These are phyloP conservation scores for Turritopsis rubra DNA, from an alignment of 30 jellyfish, hydroid and myxozoan genomes.

Conservation along the genomic window DNA sequence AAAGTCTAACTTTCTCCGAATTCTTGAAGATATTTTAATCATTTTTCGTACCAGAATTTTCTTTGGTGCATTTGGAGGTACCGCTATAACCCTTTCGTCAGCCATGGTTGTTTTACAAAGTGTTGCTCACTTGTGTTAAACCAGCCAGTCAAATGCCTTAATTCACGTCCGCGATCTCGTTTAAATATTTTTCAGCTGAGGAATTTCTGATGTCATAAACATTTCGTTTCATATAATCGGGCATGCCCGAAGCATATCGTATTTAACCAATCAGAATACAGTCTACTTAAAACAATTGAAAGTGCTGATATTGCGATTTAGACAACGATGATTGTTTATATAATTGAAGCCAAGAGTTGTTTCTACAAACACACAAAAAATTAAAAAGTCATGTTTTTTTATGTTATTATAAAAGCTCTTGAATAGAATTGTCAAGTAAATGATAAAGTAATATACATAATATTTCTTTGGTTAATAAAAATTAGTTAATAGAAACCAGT, in stretches of 20 bases:
- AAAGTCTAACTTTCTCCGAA: slow-evolving; percentile 20
- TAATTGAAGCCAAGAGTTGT: not conserved
- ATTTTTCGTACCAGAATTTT: slow-evolving; percentile 9
- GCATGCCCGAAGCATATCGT: not conserved
- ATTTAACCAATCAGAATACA: not conserved
- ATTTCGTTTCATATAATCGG: not conserved
- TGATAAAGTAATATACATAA: too few relatives aligned
- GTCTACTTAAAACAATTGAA: not conserved
- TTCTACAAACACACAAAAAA: not conserved
- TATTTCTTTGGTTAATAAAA: too few relatives aligned
- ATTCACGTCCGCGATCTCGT: slow-evolving; percentile 1
- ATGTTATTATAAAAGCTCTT: too few relatives aligned
- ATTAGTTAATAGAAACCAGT: too few relatives aligned
- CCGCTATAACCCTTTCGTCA: not conserved
- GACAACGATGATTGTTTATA: not conserved
- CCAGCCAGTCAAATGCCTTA: not conserved
- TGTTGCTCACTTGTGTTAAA: not conserved
- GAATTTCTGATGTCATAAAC: slow-evolving; percentile 6
- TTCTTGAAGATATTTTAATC: slow-evolving; percentile 17
- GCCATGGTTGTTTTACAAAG: not conserved
- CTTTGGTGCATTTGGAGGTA: slow-evolving; percentile 34
- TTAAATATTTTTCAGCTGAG: slow-evolving; percentile 6
- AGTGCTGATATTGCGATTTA: not conserved
- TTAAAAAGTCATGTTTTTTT: too few relatives aligned
- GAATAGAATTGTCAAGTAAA: too few relatives aligned